Evolutionary conservation across 2,113 vertebrate genomes (phyloP).

Genomic region (Equus quagga): DNA sequence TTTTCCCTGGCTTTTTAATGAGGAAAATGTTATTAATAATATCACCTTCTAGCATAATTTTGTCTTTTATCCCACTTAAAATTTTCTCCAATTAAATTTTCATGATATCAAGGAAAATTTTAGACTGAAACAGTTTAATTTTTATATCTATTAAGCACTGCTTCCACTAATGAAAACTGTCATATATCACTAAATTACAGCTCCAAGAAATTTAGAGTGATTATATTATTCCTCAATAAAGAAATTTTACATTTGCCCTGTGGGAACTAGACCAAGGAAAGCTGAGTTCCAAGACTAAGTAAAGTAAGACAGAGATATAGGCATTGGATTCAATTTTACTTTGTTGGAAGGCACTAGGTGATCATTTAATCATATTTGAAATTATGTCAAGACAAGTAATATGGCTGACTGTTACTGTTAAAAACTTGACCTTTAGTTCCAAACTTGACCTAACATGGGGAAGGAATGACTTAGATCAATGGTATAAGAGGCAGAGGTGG

Average conservation of each 20-base stretch:
- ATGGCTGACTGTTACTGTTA: not conserved
- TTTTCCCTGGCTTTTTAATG: conserved; percentile 53
- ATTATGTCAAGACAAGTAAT: not conserved
- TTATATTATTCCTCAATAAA: not conserved
- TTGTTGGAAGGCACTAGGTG: not conserved
- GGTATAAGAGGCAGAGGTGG: not conserved
- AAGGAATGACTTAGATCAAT: not conserved
- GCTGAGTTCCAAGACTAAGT: not conserved
- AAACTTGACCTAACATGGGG: not conserved
- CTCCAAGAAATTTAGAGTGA: not conserved
- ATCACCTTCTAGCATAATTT: conserved; percentile 35
- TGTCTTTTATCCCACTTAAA: conserved; percentile 31
- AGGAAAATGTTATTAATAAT: conserved; percentile 24
- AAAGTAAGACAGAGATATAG: not conserved
- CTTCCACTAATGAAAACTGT: conserved; percentile 20
- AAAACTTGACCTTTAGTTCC: not conserved
- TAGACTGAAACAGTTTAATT: conserved; percentile 21
- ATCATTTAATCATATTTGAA: conserved; percentile 22
- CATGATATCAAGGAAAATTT: not conserved
- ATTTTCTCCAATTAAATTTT: conserved; percentile 57
- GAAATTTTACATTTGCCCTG: not conserved
- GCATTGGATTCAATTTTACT: not conserved
- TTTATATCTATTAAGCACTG: not conserved
- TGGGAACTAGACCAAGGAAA: not conserved
- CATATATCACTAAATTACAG: not conserved